These are phyloP conservation scores for Ochropacha duplaris DNA, from an alignment of 2,888 invertebrate species.

Conservation along the genomic window DNA sequence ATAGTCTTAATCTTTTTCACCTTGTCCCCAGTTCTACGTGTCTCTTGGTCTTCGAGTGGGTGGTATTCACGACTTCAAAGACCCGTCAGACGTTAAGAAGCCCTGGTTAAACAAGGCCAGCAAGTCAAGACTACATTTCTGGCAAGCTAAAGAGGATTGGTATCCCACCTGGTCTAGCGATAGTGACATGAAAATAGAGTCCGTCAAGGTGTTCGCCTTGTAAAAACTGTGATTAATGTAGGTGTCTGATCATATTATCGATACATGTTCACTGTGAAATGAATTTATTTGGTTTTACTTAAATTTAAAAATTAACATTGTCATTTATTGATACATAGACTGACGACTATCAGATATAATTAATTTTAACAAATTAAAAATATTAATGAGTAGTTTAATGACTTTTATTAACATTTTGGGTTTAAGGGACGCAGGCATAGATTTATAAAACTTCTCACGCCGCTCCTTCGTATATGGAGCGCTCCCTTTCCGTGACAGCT, in stretches of 20 bases:
- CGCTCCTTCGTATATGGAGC: no score
- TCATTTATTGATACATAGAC: neutral
- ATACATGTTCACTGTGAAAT: neutral
- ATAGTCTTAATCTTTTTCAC: no score
- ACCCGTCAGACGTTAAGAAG: conserved; percentile 80
- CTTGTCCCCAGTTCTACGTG: conserved; percentile 85
- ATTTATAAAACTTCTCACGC: no score
- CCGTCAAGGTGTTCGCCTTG: conserved; percentile 83
- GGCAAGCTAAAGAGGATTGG: conserved; percentile 82
- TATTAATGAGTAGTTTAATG: neutral
- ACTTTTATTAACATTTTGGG: no score
- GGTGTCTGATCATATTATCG: conserved; percentile 4
- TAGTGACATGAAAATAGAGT: conserved; percentile 82
- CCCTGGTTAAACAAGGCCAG: conserved; percentile 89
- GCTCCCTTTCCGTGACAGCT: no score
- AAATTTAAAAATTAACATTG: neutral
- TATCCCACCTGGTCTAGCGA: conserved; percentile 83
- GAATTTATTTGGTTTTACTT: no score
- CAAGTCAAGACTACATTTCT: conserved; percentile 86
- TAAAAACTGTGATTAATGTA: conserved; percentile 31
- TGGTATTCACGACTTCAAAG: conserved; percentile 88
- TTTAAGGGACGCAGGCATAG: no score
- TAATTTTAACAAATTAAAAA: neutral
- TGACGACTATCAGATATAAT: neutral
- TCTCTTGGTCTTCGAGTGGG: conserved; percentile 91